A percentile compares a stretch with the other conserved stretches of the same genome.
Evolutionary conservation across 2,797 vertebrate species (phyloP).

Genomic region (Moxostoma hubbsi): DNA sequence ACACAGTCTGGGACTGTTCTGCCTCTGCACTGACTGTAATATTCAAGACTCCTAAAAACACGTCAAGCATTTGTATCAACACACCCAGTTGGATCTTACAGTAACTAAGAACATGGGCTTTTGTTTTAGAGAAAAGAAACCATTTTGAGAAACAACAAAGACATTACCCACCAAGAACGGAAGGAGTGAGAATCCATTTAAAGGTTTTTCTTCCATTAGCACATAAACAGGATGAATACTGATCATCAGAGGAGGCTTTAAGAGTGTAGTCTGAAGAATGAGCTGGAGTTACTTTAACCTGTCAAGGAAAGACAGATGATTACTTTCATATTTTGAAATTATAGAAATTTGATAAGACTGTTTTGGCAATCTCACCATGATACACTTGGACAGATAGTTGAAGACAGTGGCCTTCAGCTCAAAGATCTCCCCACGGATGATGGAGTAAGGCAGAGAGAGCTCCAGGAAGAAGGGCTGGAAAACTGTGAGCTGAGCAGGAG

Average conservation of each 20-base stretch:
- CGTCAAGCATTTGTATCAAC: too few relatives aligned
- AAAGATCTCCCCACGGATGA: slow-evolving; percentile 74
- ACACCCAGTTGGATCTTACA: too few relatives aligned
- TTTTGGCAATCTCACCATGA: slow-evolving; percentile 62
- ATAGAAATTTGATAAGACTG: neutral
- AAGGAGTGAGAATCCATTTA: slow-evolving; percentile 33
- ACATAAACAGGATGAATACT: slow-evolving; percentile 72
- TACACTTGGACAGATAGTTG: slow-evolving; percentile 70
- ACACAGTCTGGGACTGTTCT: slow-evolving; percentile 64
- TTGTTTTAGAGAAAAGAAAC: too few relatives aligned
- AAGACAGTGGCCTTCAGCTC: slow-evolving; percentile 70
- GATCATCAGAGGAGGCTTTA: slow-evolving; percentile 48
- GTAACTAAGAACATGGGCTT: too few relatives aligned
- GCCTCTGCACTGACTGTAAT: slow-evolving; percentile 80
- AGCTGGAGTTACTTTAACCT: slow-evolving; percentile 68
- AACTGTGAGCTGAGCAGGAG: slow-evolving; percentile 61
- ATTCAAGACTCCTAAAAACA: slow-evolving; percentile 77
- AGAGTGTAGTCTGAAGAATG: slow-evolving; percentile 65
- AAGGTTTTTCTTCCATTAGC: slow-evolving; percentile 49
- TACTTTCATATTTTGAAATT: neutral
- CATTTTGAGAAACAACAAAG: too few relatives aligned
- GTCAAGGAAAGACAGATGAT: neutral
- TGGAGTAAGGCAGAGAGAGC: slow-evolving; percentile 71
- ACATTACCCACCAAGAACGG: too few relatives aligned
- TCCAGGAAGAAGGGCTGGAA: slow-evolving; percentile 78